Conservation (phyloP, 2,797 vertebrate species). For the Amazona ochrocephala region DNA sequence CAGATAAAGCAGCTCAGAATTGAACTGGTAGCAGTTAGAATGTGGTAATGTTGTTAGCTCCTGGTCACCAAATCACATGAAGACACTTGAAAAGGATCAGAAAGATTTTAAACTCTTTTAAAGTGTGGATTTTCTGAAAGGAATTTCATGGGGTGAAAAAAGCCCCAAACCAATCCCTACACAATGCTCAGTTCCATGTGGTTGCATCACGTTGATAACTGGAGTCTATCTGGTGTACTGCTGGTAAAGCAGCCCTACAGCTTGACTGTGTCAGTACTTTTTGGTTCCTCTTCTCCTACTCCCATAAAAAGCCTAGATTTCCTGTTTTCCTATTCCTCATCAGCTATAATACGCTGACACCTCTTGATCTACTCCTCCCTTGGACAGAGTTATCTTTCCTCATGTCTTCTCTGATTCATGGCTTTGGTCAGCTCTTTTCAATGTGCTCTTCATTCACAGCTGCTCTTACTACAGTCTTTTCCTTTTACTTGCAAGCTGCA, state of each 20-base stretch:
- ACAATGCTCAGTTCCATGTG: not conserved
- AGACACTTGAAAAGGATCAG: not conserved
- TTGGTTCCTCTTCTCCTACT: not conserved
- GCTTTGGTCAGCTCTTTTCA: not conserved
- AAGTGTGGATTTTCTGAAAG: not conserved
- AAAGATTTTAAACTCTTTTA: not conserved
- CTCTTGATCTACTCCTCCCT: not conserved
- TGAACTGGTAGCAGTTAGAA: not conserved
- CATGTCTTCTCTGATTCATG: accelerated
- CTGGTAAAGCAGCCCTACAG: not conserved
- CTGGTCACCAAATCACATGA: not conserved
- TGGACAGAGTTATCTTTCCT: not conserved
- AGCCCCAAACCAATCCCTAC: not conserved
- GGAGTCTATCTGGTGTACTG: not conserved
- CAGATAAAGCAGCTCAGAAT: not conserved
- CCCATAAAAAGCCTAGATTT: not conserved
- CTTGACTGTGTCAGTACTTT: not conserved
- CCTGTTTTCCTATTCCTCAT: not conserved
- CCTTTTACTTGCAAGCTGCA: not conserved
- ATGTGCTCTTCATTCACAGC: not conserved
- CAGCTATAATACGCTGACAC: accelerated
- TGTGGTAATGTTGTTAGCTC: not conserved
- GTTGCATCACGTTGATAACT: not conserved
- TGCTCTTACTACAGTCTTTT: not conserved
- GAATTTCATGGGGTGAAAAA: accelerated